These are phyloP conservation scores for Scaptomyza reducta DNA, from an alignment of 2,888 invertebrate species.

Conservation along the genomic window DNA sequence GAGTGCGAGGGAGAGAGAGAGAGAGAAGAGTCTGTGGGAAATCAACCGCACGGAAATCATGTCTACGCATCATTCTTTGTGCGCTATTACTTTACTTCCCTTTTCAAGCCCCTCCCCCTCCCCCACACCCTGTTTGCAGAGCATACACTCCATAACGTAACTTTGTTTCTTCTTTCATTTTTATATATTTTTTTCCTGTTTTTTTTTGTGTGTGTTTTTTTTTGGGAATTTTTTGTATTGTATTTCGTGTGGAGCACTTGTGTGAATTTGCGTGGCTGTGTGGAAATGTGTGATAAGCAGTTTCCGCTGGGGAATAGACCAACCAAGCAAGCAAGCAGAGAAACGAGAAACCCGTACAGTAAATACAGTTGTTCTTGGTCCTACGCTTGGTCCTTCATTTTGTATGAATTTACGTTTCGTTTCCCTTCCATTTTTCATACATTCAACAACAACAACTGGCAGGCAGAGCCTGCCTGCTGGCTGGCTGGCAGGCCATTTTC, in stretches of 20 bases:
- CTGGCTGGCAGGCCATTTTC: slow-evolving; percentile 45
- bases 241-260: slow-evolving; percentile 56
- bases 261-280: slow-evolving; percentile 72
- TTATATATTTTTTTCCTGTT: slow-evolving; percentile 12
- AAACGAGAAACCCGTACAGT: slow-evolving; percentile 10
- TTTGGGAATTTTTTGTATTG: slow-evolving; percentile 54
- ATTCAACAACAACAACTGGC: not conserved
- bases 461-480: no score
- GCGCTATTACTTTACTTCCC: slow-evolving; percentile 65
- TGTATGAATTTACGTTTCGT: slow-evolving; percentile 1
- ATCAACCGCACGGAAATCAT: slow-evolving; percentile 81
- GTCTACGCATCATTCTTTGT: slow-evolving; percentile 81
- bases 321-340: slow-evolving; percentile 15
- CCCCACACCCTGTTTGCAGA: not conserved
- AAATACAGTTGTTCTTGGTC: slow-evolving; percentile 43
- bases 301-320: slow-evolving; percentile 78
- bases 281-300: slow-evolving; percentile 82
- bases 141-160: slow-evolving; percentile 8
- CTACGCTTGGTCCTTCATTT: slow-evolving; percentile 26
- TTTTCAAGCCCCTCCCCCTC: not conserved
- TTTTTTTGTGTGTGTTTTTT: slow-evolving; percentile 11
- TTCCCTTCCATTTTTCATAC: slow-evolving; percentile 16
- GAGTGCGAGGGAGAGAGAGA: not conserved
- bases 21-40: slow-evolving; percentile 41
- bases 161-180: slow-evolving; percentile 27